Conservation (phyloP, 2,113 vertebrate species). For the Muntiacus reevesi region DNA sequence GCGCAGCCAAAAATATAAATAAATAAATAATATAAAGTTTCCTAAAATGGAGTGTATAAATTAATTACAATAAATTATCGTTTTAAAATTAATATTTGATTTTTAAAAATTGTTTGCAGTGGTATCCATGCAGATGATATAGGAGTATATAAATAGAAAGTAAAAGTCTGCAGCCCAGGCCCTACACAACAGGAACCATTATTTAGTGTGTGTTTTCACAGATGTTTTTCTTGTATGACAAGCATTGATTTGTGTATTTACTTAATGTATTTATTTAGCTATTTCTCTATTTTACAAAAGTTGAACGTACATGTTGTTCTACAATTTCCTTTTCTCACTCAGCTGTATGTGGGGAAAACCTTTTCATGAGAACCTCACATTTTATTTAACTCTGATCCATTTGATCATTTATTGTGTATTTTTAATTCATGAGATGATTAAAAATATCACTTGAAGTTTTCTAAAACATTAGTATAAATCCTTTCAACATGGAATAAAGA, state of each 20-base stretch:
- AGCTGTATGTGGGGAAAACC: background rate
- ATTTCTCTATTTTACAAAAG: background rate
- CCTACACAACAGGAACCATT: background rate
- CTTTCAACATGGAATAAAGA: background rate
- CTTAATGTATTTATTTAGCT: background rate
- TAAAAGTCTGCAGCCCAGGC: background rate
- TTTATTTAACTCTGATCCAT: background rate
- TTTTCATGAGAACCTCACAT: background rate
- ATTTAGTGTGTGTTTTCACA: background rate
- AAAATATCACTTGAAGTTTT: background rate
- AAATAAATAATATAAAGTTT: background rate
- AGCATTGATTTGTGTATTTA: background rate
- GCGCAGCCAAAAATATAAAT: background rate
- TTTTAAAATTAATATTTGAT: background rate
- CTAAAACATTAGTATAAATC: background rate
- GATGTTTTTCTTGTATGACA: background rate
- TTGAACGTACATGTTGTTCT: background rate
- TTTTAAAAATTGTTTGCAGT: background rate
- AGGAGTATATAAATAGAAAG: background rate
- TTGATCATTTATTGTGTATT: background rate
- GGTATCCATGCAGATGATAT: background rate
- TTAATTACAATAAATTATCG: background rate
- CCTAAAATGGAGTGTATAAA: background rate
- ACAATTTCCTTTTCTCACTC: background rate
- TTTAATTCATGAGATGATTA: constrained; percentile 21